These are phyloP conservation scores for Erpetoichthys calabaricus DNA, from an alignment of 2,797 vertebrate species.

Conservation along the genomic window DNA sequence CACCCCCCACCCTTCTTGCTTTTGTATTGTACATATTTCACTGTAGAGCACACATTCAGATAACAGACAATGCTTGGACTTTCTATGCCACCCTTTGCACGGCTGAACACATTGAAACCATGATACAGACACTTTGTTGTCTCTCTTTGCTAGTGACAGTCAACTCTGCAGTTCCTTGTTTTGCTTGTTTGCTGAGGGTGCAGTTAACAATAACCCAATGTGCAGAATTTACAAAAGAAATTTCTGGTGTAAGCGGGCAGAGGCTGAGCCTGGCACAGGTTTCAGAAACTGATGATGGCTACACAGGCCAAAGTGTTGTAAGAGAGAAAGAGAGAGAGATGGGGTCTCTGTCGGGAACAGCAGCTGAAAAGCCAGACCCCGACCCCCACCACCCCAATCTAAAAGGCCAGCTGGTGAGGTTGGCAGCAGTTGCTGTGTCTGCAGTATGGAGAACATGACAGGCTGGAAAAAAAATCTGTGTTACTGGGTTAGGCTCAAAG, in stretches of 20 bases:
- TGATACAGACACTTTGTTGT: background rate
- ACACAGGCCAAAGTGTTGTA: background rate
- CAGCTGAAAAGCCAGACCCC: no score
- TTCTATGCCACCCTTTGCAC: no score
- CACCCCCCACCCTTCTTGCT: no score
- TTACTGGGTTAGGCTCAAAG: background rate
- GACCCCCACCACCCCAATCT: no score
- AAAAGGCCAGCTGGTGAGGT: background rate
- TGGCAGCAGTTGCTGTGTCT: background rate
- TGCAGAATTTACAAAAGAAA: constrained; percentile 17
- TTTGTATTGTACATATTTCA: no score
- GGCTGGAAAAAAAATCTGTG: background rate
- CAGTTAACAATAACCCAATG: constrained; percentile 14
- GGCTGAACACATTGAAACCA: background rate
- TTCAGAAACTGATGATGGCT: constrained; percentile 5
- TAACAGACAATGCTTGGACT: no score
- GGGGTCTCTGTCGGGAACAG: constrained; percentile 31
- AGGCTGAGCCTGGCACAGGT: constrained; percentile 17
- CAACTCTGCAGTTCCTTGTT: constrained; percentile 3
- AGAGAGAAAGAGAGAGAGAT: constrained; percentile 19
- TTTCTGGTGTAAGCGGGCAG: constrained; percentile 10
- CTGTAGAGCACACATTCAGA: no score
- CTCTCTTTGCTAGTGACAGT: background rate
- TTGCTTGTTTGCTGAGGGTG: constrained; percentile 13
- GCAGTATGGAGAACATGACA: background rate